A percentile compares a stretch with the other conserved stretches of the same genome.
Evolutionary conservation across 2,888 invertebrate genomes (phyloP).

Genomic region (Lithophane leautieri): DNA sequence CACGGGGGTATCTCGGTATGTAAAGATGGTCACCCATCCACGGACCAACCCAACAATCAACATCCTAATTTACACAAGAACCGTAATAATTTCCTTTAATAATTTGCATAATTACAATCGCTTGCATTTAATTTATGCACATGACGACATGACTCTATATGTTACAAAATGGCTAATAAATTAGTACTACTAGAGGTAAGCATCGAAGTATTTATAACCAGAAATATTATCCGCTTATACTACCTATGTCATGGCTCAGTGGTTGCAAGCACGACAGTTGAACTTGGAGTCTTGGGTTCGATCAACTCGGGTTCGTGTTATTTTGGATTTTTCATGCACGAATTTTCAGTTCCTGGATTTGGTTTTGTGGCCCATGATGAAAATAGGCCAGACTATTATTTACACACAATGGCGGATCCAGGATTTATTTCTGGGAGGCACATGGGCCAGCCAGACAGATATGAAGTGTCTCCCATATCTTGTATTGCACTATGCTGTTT

Average conservation of each 20-base stretch:
- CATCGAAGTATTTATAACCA: constrained; percentile 2
- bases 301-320: background rate
- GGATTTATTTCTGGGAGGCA: no score
- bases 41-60: no score
- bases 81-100: background rate
- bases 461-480: no score
- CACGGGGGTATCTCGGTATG: no score
- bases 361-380: no score
- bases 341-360: no score
- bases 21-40: no score
- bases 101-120: background rate
- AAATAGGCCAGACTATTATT: no score
- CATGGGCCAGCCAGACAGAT: no score
- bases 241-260: background rate
- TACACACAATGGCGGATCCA: no score
- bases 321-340: no score
- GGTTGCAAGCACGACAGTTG: background rate
- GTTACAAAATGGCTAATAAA: background rate
- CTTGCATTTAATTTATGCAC: background rate
- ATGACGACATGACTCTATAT: background rate
- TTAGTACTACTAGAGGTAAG: background rate
- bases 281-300: background rate
- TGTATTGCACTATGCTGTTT: no score
- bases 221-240: background rate
- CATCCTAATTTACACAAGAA: constrained; percentile 4